phyloP scores from a whole-genome alignment of 2,113 vertebrate species.

The Gadus chalcogrammus region DNA sequence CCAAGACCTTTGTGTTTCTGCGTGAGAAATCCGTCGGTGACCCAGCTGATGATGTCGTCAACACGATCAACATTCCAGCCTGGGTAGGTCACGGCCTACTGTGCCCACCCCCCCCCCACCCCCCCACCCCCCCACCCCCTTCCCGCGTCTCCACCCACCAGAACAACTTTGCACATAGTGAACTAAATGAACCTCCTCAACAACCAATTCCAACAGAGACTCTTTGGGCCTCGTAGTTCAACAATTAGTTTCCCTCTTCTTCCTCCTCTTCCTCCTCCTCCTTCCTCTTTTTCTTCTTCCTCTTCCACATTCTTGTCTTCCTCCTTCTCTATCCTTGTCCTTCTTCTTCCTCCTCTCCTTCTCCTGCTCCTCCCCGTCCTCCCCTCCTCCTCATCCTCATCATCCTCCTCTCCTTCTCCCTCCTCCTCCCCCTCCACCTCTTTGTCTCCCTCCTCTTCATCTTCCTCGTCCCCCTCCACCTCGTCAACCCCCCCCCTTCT shows the following conservation, averaged over 20 bases:
- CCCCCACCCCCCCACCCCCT: background rate
- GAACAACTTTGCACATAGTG: background rate
- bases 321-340: background rate
- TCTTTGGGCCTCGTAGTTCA: too few relatives aligned
- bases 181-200: too few relatives aligned
- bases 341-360: too few relatives aligned
- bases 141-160: background rate
- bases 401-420: too few relatives aligned
- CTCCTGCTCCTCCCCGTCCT: too few relatives aligned
- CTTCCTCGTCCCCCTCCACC: background rate
- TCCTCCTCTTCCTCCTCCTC: too few relatives aligned
- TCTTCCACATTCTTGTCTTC: background rate
- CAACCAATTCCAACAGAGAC: too few relatives aligned
- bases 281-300: too few relatives aligned
- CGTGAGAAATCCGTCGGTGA: constrained; percentile 84
- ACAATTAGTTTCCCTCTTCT: too few relatives aligned
- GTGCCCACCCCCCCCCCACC: background rate
- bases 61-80: constrained; percentile 88
- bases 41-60: constrained; percentile 78
- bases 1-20: constrained; percentile 86
- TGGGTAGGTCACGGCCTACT: constrained; percentile 79
- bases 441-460: background rate
- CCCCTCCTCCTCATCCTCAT: too few relatives aligned
- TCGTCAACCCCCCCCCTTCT: too few relatives aligned
- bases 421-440: background rate